Evolutionary conservation across 2,113 vertebrate genomes (phyloP).

Genomic region (Nibea coibor): DNA sequence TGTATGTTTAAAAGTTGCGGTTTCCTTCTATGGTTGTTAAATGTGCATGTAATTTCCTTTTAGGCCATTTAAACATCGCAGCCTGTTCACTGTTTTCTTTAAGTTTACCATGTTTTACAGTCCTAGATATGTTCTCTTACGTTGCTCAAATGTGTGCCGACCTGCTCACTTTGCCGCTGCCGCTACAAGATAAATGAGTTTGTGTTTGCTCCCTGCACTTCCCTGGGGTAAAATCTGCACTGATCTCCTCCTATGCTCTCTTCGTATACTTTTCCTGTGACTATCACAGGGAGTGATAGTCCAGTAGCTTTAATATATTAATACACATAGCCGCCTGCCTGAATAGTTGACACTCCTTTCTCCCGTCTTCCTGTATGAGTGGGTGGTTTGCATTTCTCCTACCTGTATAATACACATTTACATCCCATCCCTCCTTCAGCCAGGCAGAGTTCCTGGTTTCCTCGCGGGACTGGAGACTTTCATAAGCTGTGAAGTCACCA

Average conservation of each 20-base stretch:
- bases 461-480: conserved; percentile 90
- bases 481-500: conserved; percentile 86
- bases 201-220: neutral
- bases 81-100: neutral
- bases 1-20: too few relatives aligned
- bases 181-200: neutral
- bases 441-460: conserved; percentile 94
- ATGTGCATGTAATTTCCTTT: too few relatives aligned
- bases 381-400: conserved; percentile 29
- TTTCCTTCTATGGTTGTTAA: too few relatives aligned
- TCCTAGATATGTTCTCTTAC: neutral
- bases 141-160: neutral
- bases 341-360: neutral
- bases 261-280: neutral
- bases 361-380: neutral
- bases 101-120: neutral
- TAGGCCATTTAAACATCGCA: too few relatives aligned
- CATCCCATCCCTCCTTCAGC: conserved; percentile 94
- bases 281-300: neutral
- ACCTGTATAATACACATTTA: conserved; percentile 95
- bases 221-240: neutral
- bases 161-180: neutral
- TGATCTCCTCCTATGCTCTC: neutral
- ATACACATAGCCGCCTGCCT: neutral
- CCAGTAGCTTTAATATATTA: neutral